Conservation (phyloP, 2,797 vertebrate species). For the Sphaeramia orbicularis region DNA sequence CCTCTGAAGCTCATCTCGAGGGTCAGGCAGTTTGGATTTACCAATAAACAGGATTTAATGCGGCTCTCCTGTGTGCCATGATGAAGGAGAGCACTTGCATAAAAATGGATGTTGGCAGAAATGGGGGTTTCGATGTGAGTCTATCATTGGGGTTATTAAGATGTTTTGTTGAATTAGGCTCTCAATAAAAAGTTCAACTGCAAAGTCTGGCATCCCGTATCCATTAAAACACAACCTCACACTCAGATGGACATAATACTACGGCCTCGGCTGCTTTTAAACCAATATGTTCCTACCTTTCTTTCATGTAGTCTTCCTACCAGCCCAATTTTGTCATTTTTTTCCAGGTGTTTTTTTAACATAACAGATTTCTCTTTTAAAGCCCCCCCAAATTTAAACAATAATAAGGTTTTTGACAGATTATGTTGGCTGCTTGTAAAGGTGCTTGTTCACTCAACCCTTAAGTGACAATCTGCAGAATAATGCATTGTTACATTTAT, state of each 20-base stretch:
- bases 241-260: constrained; percentile 4
- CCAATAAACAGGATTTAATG: constrained; percentile 80
- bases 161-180: constrained; percentile 67
- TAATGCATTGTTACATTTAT: constrained; percentile 18
- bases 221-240: constrained; percentile 9
- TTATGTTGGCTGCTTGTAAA: background rate
- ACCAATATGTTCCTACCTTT: constrained; percentile 7
- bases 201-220: constrained; percentile 53
- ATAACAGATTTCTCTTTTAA: background rate
- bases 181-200: constrained; percentile 43
- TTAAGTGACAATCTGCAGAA: constrained; percentile 1
- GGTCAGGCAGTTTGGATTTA: constrained; percentile 67
- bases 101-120: constrained; percentile 63
- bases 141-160: constrained; percentile 70
- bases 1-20: constrained; percentile 63
- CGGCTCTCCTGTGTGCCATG: constrained; percentile 43
- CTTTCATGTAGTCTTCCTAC: constrained; percentile 6
- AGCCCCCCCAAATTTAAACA: constrained; percentile 12
- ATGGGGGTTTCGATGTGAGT: constrained; percentile 52
- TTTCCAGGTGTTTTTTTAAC: background rate
- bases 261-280: background rate
- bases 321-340: constrained; percentile 7
- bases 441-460: background rate
- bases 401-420: background rate
- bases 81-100: constrained; percentile 61